Conservation (phyloP, 2,888 invertebrate genomes). For the Schrankia costaestrigalis region DNA sequence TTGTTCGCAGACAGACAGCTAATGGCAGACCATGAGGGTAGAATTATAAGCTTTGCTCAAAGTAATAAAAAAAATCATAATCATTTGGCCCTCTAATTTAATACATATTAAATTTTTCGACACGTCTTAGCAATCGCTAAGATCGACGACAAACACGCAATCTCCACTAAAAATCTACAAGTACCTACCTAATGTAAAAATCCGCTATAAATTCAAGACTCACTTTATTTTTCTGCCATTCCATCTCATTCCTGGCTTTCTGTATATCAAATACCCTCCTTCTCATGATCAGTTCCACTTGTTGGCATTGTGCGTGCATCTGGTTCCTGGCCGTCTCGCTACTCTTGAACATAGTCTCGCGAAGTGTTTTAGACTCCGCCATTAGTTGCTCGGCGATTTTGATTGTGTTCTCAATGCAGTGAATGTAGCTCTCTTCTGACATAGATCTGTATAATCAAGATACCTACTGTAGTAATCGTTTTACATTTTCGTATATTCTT, state of each 20-base stretch:
- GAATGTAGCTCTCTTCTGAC: constrained; percentile 91
- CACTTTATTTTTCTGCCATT: constrained; percentile 88
- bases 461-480: neutral
- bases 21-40: too few species aligned
- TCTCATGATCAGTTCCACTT: constrained; percentile 90
- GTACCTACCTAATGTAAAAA: too few species aligned
- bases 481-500: too few species aligned
- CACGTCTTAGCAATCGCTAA: too few species aligned
- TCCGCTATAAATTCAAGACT: too few species aligned
- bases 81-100: too few species aligned
- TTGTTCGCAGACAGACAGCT: too few species aligned
- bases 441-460: constrained; percentile 66
- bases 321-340: constrained; percentile 90
- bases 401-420: constrained; percentile 89
- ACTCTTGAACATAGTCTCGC: constrained; percentile 89
- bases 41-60: too few species aligned
- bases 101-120: too few species aligned
- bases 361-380: constrained; percentile 86
- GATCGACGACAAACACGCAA: too few species aligned
- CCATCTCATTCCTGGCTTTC: constrained; percentile 91
- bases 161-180: too few species aligned
- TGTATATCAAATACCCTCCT: constrained; percentile 94
- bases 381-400: constrained; percentile 90
- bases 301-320: constrained; percentile 89
- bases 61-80: too few species aligned